Evolutionary conservation across 2,888 invertebrate genomes (phyloP), one percentile per base, ranked within the genome.

Genomic region (Thymelicus acteon): DNA sequence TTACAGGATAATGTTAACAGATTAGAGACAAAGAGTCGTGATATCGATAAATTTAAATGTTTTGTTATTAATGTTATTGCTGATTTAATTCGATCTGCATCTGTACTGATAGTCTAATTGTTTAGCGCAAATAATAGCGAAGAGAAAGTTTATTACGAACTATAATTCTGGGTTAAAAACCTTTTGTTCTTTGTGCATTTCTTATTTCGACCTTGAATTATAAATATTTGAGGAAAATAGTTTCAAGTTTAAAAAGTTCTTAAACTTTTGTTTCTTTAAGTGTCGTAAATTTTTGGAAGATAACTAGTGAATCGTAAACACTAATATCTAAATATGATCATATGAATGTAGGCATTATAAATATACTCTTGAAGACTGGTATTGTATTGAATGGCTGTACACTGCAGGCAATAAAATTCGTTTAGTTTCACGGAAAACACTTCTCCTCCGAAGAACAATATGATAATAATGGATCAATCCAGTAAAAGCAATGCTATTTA

Each of bases 51-150:
- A 70, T 64, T 64, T 48, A 64, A 64, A 44, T 58, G 70, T 63
- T 69, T 63, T 44, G 73, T 75, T 74, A 76, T 75, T 76, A 77
- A 75, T 72, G 73, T 76, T 76, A 77, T 76, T 72, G 73, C 72
- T 60, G 69, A 62, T 66, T 71, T 74, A 73, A 70, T 64, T 49
- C 40, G 60, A 70, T 70, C 64, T 67, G 72, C 74, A 76, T 76
- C 72, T 73, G 67, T 60, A 70, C 73, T 71, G 73, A 72, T 70
- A 73, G 39, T 72, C 74, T 75, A 75, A 76, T 77, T 75, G 75
- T 77, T 74, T 69, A 63, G 73, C 60, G 69, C 67, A 71, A 60
- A 65, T 64, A 65, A 60, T 65, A 63, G 48, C 44, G 44, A 15
- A 73, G 77, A 74, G 76, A 78, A 78, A 78, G 77, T 72, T 74